phyloP scores from a whole-genome alignment of 1,140 invertebrate genomes.

The Seison nebaliae region DNA sequence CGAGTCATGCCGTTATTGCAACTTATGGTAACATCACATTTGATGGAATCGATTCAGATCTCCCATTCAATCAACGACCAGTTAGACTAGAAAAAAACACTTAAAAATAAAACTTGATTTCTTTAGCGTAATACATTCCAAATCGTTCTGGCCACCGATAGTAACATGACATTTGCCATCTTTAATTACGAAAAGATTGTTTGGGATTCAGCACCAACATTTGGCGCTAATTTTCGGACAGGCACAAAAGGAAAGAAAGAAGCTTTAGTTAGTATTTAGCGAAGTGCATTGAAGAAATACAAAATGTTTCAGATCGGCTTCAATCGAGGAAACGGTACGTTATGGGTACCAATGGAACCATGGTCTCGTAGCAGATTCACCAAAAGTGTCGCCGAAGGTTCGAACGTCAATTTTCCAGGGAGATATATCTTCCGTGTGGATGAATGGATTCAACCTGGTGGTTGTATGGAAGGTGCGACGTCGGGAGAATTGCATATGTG shows the following conservation, averaged over 20 bases:
- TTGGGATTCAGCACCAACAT: constrained; percentile 63
- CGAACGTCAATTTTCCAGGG: constrained; percentile 56
- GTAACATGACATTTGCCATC: constrained; percentile 48
- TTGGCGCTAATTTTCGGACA: constrained; percentile 7
- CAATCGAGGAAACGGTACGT: constrained; percentile 72
- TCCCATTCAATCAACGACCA: constrained; percentile 35
- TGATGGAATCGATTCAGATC: constrained; percentile 31
- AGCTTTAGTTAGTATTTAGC: background rate
- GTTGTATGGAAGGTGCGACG: constrained; percentile 35
- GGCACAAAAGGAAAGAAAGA: constrained; percentile 5
- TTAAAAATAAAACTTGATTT: background rate
- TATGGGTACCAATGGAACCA: constrained; percentile 33
- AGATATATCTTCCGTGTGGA: constrained; percentile 75
- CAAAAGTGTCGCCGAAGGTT: constrained; percentile 28
- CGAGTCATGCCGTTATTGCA: constrained; percentile 61
- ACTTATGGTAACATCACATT: constrained; percentile 88
- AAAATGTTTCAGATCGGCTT: constrained; percentile 48
- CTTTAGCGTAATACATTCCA: constrained; percentile 70
- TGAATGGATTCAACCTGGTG: constrained; percentile 65
- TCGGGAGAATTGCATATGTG: constrained; percentile 45
- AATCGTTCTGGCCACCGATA: constrained; percentile 62
- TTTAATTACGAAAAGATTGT: constrained; percentile 65
- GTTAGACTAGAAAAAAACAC: constrained; percentile 28
- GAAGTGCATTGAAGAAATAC: background rate
- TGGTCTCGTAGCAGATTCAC: background rate